Percentiles rank a stretch among this genome's conserved stretches.
These are phyloP conservation scores for Cinclus cinclus DNA, from an alignment of 2,113 vertebrate genomes.

Conservation along the genomic window DNA sequence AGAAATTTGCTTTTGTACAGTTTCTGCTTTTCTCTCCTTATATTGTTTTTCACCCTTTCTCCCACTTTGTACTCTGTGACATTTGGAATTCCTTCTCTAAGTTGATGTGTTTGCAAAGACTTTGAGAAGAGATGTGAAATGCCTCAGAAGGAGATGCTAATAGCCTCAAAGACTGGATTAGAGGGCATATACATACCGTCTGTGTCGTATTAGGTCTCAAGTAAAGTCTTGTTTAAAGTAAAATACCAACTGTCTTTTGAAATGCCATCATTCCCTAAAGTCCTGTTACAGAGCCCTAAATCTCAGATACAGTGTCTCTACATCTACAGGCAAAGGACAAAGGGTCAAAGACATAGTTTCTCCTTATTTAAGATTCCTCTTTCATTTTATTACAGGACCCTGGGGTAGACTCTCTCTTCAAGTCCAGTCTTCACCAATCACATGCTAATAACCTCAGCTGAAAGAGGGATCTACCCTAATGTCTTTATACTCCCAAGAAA, in stretches of 20 bases:
- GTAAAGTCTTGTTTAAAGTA: conserved; percentile 69
- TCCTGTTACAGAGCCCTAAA: conserved; percentile 71
- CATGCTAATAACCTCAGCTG: conserved; percentile 81
- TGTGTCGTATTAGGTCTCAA: conserved; percentile 57
- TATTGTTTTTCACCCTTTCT: background rate
- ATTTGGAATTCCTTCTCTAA: conserved; percentile 2
- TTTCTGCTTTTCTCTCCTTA: background rate
- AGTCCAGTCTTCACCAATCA: conserved; percentile 77
- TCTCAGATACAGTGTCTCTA: conserved; percentile 49
- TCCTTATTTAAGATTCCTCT: conserved; percentile 71
- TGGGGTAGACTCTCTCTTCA: conserved; percentile 69
- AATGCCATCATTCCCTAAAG: conserved; percentile 64
- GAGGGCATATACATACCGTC: conserved; percentile 40
- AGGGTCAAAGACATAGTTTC: conserved; percentile 71
- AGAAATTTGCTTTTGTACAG: background rate
- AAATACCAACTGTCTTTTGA: conserved; percentile 70
- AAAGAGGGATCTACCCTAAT: conserved; percentile 84
- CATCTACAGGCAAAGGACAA: conserved; percentile 72
- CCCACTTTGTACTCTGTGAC: background rate
- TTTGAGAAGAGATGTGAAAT: conserved; percentile 39
- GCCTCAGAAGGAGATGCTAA: conserved; percentile 42
- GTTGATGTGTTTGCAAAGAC: conserved; percentile 33
- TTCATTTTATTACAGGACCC: conserved; percentile 74
- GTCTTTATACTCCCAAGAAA: conserved; percentile 83
- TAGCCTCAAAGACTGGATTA: conserved; percentile 53